phyloP scores from a whole-genome alignment of 2,113 vertebrate species.

The Tetrao urogallus region DNA sequence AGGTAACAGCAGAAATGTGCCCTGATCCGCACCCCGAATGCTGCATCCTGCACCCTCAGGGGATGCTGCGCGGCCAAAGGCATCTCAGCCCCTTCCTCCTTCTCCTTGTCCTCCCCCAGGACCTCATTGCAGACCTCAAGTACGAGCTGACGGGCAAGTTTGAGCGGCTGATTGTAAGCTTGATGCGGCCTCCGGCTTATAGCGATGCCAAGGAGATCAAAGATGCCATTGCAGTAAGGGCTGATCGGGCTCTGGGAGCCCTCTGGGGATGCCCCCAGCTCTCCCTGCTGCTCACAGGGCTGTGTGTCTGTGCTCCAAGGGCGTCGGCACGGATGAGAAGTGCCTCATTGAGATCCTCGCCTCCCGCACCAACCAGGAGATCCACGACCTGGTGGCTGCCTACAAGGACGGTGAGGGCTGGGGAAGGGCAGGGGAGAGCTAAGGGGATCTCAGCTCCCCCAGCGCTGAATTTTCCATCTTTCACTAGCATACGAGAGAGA shows the following conservation, averaged over 20 bases:
- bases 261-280: fast-evolving
- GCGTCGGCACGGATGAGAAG: slow-evolving; percentile 90
- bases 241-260: neutral
- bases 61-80: neutral
- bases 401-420: slow-evolving; percentile 90
- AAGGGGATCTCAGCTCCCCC: neutral
- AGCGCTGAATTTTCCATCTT: neutral
- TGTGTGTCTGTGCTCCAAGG: slow-evolving; percentile 72
- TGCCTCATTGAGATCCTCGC: slow-evolving; percentile 94
- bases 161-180: slow-evolving; percentile 92
- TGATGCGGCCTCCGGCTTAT: slow-evolving; percentile 91
- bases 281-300: fast-evolving
- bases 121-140: slow-evolving; percentile 94
- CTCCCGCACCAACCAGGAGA: slow-evolving; percentile 91
- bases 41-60: fast-evolving
- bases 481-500: slow-evolving; percentile 87
- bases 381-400: slow-evolving; percentile 85
- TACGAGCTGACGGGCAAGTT: slow-evolving; percentile 98
- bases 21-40: fast-evolving
- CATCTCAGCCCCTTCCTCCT: neutral
- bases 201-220: slow-evolving; percentile 96
- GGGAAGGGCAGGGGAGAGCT: neutral
- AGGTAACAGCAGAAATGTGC: slow-evolving; percentile 77
- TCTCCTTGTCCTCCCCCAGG: slow-evolving; percentile 76
- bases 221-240: slow-evolving; percentile 89